Conservation (phyloP, 2,888 invertebrate species). For the Myopa testacea region DNA sequence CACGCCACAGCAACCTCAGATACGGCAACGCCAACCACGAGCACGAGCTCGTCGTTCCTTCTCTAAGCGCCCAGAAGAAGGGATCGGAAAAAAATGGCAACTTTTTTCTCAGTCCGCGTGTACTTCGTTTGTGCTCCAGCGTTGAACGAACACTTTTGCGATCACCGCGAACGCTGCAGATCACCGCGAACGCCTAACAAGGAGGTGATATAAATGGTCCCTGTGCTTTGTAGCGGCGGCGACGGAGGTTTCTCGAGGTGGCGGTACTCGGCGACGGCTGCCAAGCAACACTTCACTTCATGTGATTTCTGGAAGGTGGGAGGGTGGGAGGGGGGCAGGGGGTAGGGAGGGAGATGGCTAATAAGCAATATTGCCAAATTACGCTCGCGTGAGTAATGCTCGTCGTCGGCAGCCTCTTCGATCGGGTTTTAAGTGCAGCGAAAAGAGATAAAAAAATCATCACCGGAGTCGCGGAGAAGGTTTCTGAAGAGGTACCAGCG, state of each 20-base stretch:
- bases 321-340: conserved; percentile 52
- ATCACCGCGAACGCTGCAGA: not conserved
- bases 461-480: conserved; percentile 19
- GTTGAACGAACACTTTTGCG: not conserved
- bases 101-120: not conserved
- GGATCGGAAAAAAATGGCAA: not conserved
- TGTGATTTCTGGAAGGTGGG: not conserved
- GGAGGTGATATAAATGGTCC: conserved; percentile 69
- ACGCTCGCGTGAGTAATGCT: conserved; percentile 66
- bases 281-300: conserved; percentile 3
- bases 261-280: not conserved
- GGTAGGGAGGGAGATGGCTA: conserved; percentile 49
- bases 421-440: not conserved
- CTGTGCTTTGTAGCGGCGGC: conserved; percentile 52
- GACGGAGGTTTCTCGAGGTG: conserved; percentile 42
- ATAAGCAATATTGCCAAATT: conserved; percentile 68
- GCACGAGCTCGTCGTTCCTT: no score
- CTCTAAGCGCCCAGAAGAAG: no score
- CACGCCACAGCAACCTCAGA: no score
- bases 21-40: no score
- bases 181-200: conserved; percentile 58
- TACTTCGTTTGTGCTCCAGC: no score
- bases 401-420: conserved; percentile 28
- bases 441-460: not conserved
- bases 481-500: conserved; percentile 7